Evolutionary conservation across 2,888 invertebrate genomes (phyloP).

Genomic region (Eretmocerus hayati): DNA sequence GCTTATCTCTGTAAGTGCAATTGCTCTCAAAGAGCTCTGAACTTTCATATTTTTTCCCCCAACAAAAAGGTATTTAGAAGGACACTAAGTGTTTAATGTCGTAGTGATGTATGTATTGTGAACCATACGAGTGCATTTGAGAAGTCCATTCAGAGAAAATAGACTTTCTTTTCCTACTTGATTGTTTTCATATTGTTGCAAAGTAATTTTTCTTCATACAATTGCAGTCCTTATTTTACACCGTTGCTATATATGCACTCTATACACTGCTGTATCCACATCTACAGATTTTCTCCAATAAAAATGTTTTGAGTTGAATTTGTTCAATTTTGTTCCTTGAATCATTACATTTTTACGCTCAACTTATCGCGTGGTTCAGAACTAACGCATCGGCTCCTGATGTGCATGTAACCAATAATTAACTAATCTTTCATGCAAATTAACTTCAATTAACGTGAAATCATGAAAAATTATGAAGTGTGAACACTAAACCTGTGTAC

Average conservation of each 20-base stretch:
- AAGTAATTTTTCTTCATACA: neutral
- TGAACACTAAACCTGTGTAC: no score
- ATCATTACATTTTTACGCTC: conserved; percentile 37
- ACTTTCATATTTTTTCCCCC: conserved; percentile 3
- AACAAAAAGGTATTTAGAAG: conserved; percentile 5
- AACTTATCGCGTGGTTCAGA: conserved; percentile 24
- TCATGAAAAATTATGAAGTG: no score
- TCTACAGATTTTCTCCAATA: conserved; percentile 41
- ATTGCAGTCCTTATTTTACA: conserved; percentile 14
- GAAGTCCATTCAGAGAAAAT: conserved; percentile 4
- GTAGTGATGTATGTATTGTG: conserved; percentile 2
- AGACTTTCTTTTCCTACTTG: conserved; percentile 7
- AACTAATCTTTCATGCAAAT: conserved; percentile 1
- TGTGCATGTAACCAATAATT: neutral
- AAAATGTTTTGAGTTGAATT: conserved; percentile 44
- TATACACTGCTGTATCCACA: conserved; percentile 42
- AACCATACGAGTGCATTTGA: conserved; percentile 8
- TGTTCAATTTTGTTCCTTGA: conserved; percentile 40
- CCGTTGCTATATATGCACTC: conserved; percentile 19
- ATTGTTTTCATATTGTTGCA: conserved; percentile 9
- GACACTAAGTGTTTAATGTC: conserved; percentile 7
- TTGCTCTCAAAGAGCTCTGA: conserved; percentile 13
- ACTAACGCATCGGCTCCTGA: no score
- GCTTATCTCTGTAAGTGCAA: conserved; percentile 1
- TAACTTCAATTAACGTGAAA: no score